A percentile compares a stretch with the other conserved stretches of the same genome.
Evolutionary conservation across 2,888 invertebrate species (phyloP).

Genomic region (Protodeltote pygarga): DNA sequence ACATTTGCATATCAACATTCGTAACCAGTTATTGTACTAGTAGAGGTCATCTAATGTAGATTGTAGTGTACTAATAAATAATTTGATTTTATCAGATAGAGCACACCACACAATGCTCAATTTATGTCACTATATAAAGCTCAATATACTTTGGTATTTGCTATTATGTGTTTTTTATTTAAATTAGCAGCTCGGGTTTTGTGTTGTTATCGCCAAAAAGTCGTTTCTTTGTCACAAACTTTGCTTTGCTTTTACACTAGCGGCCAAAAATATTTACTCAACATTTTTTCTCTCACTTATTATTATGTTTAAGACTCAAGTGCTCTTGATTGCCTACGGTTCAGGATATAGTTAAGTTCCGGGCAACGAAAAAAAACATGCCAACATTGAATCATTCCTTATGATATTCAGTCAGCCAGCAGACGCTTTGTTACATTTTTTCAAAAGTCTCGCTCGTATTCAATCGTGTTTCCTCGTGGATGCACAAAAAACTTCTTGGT

Average conservation of each 20-base stretch:
- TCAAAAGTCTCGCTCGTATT: constrained; percentile 31
- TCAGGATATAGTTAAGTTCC: too few relatives aligned
- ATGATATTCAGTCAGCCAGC: constrained; percentile 9
- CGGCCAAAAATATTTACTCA: too few relatives aligned
- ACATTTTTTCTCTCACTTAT: too few relatives aligned
- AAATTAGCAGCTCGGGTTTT: constrained; percentile 9
- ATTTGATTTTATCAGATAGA: constrained; percentile 45
- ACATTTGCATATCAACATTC: constrained; percentile 44
- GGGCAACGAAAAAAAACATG: background rate
- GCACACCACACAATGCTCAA: constrained; percentile 44
- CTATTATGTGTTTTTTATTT: constrained; percentile 30
- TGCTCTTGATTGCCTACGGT: too few relatives aligned
- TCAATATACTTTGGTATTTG: constrained; percentile 29
- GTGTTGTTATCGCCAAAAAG: background rate
- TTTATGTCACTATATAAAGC: constrained; percentile 44
- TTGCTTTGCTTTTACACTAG: too few relatives aligned
- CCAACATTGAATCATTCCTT: background rate
- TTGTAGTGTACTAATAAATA: constrained; percentile 33
- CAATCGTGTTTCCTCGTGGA: constrained; percentile 28
- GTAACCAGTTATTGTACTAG: constrained; percentile 11
- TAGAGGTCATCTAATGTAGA: constrained; percentile 46
- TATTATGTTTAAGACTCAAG: too few relatives aligned
- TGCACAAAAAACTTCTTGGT: constrained; percentile 32
- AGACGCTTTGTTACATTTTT: constrained; percentile 37
- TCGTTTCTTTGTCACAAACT: background rate